A percentile compares a stretch with the other conserved stretches of the same genome.
Evolutionary conservation across 2,113 vertebrate genomes (phyloP).

Genomic region (Cacatua alba): DNA sequence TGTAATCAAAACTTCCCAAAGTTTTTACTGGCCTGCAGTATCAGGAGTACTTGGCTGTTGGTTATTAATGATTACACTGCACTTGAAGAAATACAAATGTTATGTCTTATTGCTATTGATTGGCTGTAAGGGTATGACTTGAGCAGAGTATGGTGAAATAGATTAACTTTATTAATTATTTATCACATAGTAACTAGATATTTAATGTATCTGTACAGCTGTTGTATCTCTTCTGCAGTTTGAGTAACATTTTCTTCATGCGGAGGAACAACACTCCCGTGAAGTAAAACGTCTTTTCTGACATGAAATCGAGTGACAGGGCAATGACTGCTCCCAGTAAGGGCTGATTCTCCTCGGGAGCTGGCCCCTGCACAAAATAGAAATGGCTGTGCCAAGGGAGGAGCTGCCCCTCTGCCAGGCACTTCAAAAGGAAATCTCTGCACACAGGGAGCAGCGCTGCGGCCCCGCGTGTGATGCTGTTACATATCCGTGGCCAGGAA

Average conservation of each 20-base stretch:
- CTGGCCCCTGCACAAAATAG: not conserved
- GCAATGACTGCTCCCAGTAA: not conserved
- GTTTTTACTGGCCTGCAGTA: not conserved
- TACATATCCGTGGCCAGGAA: not conserved
- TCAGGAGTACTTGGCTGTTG: accelerated
- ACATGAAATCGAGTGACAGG: not conserved
- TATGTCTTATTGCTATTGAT: conserved; percentile 2
- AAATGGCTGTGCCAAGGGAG: not conserved
- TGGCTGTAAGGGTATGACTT: not conserved
- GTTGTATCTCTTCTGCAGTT: not conserved
- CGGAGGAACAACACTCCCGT: not conserved
- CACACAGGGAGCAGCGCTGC: not conserved
- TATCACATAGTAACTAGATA: not conserved
- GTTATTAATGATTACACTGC: not conserved
- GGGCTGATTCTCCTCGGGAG: not conserved
- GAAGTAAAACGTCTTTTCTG: not conserved
- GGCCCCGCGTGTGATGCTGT: not conserved
- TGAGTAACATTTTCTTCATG: not conserved
- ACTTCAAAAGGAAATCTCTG: not conserved
- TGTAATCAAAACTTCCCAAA: not conserved
- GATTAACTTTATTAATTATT: conserved; percentile 33
- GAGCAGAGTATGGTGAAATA: not conserved
- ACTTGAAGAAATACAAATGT: not conserved
- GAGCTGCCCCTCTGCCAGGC: not conserved
- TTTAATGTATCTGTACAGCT: conserved; percentile 6